Base-by-base conservation (phyloP, 2,888 invertebrate genomes). In the Nephrotoma appendiculata region DNA sequence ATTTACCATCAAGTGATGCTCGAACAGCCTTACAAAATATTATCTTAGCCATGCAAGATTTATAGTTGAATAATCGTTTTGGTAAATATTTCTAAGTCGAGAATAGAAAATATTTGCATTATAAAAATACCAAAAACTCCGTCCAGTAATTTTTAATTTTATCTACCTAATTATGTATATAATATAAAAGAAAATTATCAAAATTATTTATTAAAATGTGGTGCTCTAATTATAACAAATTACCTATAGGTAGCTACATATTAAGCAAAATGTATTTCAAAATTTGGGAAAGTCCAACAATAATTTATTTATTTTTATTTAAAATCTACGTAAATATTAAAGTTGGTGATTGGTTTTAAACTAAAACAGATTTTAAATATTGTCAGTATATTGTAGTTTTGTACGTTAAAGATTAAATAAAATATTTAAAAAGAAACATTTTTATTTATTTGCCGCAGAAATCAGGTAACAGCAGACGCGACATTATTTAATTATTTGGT, bases 11-110 rank as follows among this genome's bases (percentile, higher is more conserved):
- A 89, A 96, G 95, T 87, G 97, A 97, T 91, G 97, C 98, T 0
- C 93, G 96, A 88, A 96, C 95, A 41, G 98, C 97, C 0, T 93
- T 98, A 86, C 94, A 95, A 86, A 98, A 98, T 91, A 98, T 98
- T 88, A 96, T 97, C 86, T 94, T 95, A 5, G 97, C 97, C 9
- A 96, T 97, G 95, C 95, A 96, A 89, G 95, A 95, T 87, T 89
- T 92, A 88, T 91, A 44, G 6, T 3, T 1, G 4, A 45, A 41
- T 86, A 48, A 11, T 45, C 9, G 15, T 57, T 41, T 87, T 57
- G 31, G 19, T 87, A 48, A 86, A 86, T 87, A 31, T 86, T 12
- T 87, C 11, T 87, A 31, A 31, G 2, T 41, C 45, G 9, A 57
- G 83, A 43, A 45, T 86, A 31, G 43, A 57, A 57, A 19, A 41